Conservation (phyloP, 1,140 invertebrate genomes). For the Drosophila ogumai region DNA sequence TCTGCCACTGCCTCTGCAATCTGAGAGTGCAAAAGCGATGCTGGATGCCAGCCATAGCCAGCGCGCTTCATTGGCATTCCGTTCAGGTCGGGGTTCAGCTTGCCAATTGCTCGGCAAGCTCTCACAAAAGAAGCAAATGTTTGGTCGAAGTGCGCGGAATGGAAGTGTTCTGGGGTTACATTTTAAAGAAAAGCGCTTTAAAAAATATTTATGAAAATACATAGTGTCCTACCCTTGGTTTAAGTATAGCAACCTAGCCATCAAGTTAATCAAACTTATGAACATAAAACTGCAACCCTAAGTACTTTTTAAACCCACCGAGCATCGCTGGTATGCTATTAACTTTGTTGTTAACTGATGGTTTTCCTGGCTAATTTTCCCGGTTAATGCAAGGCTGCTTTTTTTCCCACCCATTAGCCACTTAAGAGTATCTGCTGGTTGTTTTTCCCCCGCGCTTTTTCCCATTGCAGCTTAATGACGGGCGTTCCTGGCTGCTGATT, state of each 20-base stretch:
- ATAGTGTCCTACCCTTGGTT: background rate
- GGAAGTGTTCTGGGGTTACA: background rate
- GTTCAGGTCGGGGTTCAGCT: slow-evolving; percentile 23
- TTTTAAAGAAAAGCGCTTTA: background rate
- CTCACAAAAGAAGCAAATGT: slow-evolving; percentile 11
- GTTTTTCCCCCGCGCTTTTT: slow-evolving; percentile 10
- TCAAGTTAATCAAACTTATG: background rate
- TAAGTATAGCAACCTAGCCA: background rate
- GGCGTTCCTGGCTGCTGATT: slow-evolving; percentile 35
- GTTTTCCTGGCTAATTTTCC: background rate
- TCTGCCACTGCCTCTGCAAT: slow-evolving; percentile 11
- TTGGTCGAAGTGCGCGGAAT: slow-evolving; percentile 1
- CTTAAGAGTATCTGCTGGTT: slow-evolving; percentile 21
- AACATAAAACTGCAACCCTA: background rate
- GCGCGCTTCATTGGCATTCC: slow-evolving; percentile 52
- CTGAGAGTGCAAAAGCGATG: slow-evolving; percentile 17
- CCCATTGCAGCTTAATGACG: slow-evolving; percentile 32
- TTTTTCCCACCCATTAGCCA: slow-evolving; percentile 2
- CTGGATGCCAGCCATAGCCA: slow-evolving; percentile 25
- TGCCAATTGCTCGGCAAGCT: slow-evolving; percentile 16
- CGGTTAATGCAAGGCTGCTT: background rate
- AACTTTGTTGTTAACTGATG: slow-evolving; percentile 7
- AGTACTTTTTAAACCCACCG: background rate
- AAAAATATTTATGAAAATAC: background rate
- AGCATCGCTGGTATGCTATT: background rate